phyloP scores from a whole-genome alignment of 2,888 invertebrate genomes.

The Tanytarsus gracilentus region DNA sequence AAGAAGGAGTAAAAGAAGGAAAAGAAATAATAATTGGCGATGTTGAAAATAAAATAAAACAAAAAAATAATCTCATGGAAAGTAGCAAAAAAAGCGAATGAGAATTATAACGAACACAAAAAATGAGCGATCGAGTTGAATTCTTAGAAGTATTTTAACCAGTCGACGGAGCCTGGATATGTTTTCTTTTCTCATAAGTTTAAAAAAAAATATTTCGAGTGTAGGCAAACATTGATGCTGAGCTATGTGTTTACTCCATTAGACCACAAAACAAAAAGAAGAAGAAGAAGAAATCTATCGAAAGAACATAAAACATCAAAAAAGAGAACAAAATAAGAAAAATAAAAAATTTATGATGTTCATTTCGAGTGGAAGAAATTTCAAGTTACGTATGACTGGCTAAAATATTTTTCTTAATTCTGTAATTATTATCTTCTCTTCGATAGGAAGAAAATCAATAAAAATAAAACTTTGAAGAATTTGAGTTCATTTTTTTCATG shows the following conservation, averaged over 20 bases:
- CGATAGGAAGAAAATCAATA: too few species aligned
- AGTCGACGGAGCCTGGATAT: too few species aligned
- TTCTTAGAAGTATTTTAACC: slow-evolving; percentile 12
- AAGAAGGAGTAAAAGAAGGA: not conserved
- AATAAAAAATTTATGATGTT: slow-evolving; percentile 27
- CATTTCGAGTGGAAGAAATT: slow-evolving; percentile 18
- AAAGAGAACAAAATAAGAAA: slow-evolving; percentile 28
- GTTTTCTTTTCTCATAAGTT: too few species aligned
- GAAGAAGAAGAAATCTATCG: slow-evolving; percentile 20
- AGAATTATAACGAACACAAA: slow-evolving; percentile 7
- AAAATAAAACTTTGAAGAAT: too few species aligned
- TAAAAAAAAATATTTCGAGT: not conserved
- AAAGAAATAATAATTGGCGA: slow-evolving; percentile 21
- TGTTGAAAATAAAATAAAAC: not conserved
- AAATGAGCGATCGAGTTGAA: not conserved
- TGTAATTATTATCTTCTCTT: too few species aligned
- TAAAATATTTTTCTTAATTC: too few species aligned
- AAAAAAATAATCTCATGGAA: not conserved
- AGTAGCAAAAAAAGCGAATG: not conserved
- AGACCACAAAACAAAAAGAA: slow-evolving; percentile 11
- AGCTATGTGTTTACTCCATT: slow-evolving; percentile 16
- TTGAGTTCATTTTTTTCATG: too few species aligned
- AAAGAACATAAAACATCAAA: not conserved
- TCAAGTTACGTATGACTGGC: too few species aligned
- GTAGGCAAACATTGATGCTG: slow-evolving; percentile 6